A percentile compares a stretch with the other conserved stretches of the same genome.
These are phyloP conservation scores for Anolis apletophallus DNA, from an alignment of 2,797 vertebrate genomes.

Conservation along the genomic window DNA sequence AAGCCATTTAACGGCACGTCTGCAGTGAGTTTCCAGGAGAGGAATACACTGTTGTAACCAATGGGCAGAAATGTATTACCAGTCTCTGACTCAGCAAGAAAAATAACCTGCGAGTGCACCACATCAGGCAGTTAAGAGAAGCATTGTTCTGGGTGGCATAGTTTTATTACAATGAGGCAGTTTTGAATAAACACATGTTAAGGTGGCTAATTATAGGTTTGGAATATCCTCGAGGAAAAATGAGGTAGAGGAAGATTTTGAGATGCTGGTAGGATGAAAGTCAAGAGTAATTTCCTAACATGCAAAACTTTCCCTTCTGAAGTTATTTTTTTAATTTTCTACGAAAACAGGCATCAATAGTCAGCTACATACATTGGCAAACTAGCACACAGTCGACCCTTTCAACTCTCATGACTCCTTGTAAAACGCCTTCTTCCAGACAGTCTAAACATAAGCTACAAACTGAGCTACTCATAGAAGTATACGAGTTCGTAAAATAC, in stretches of 20 bases:
- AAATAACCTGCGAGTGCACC: no score
- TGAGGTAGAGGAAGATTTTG: neutral
- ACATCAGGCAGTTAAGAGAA: no score
- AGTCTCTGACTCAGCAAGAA: no score
- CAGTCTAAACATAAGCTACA: neutral
- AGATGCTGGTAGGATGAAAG: no score
- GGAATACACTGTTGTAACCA: no score
- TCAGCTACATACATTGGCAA: neutral
- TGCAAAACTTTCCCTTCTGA: neutral
- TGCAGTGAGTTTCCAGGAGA: no score
- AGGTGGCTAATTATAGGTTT: neutral
- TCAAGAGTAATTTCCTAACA: no score
- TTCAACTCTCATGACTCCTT: neutral
- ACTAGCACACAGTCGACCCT: neutral
- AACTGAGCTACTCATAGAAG: neutral
- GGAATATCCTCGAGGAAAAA: neutral
- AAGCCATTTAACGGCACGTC: no score
- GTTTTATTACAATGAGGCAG: neutral
- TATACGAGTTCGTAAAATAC: neutral
- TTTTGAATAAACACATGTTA: no score
- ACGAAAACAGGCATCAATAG: neutral
- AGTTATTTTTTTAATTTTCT: neutral
- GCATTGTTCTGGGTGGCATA: neutral
- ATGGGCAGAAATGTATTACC: no score
- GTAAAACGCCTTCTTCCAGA: neutral